Evolutionary conservation across 2,797 vertebrate species (phyloP), one percentile per base, ranked within the genome.

Genomic region (Chloroceryle amazona): DNA sequence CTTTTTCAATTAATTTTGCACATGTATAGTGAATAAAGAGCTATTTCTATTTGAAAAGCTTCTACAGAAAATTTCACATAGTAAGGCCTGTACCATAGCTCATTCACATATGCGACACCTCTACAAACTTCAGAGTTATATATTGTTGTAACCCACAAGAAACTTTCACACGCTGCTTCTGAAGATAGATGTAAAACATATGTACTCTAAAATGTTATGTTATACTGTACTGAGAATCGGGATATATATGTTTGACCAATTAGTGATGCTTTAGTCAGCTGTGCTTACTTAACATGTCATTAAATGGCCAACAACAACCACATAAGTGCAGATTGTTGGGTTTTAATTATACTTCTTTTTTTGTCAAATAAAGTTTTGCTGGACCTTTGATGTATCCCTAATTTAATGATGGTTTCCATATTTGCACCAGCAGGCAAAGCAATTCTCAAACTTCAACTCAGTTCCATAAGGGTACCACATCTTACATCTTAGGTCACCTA

Each of bases 281-380:
- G 97, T 95, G 93, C 96, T 98, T 96, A 79, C 90, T 95, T 97
- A 98, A 73, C 96, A 90, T 98, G 93, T 93, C 92, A 98, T 98
- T 98, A 98, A 97, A 97, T 91, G 98, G 91, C 94, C 95, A 95
- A 96, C 96, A 97, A 96, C 94, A 96, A 95, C 98, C 97, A 93
- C 97, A 91, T 97, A 98, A 98, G 91, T 97, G 97, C 90, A 98
- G 97, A 98, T 96, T 89, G 86, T 94, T 15, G 41, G 90, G 95
- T 83, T 97, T 97, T 97, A 97, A 98, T 98, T 98, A 96, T 97
- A 97, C 97, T 98, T 97, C 62, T 94, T 89, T 96, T 96, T 96
- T 96, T 95, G 95, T 94, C 83, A 97, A 98, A 97, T 97, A 97
- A 97, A 97, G 96, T 97, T 97, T 97, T 97, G 92, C 81, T 61